These are phyloP conservation scores for Catharus bicknelli DNA, from an alignment of 2,113 vertebrate genomes.

Conservation along the genomic window DNA sequence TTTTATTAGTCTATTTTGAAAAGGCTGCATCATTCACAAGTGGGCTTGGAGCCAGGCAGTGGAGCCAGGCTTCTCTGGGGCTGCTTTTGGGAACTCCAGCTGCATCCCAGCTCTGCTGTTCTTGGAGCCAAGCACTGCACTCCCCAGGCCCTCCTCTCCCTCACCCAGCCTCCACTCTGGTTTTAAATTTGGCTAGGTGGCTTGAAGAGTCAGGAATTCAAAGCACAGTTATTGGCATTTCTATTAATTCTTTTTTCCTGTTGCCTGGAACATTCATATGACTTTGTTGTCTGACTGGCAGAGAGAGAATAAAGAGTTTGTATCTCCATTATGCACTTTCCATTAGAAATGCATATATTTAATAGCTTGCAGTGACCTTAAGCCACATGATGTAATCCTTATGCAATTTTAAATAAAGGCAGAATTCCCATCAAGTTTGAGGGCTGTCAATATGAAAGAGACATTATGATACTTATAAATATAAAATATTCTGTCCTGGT, in stretches of 20 bases:
- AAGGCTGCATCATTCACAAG: neutral
- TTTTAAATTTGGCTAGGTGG: neutral
- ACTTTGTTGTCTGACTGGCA: neutral
- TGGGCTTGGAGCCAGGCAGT: neutral
- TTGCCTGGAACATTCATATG: neutral
- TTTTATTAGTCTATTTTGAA: slow-evolving; percentile 6
- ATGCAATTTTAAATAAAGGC: slow-evolving; percentile 10
- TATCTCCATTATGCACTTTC: neutral
- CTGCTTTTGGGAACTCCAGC: neutral
- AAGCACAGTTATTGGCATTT: neutral
- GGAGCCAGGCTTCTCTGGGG: neutral
- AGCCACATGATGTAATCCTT: neutral
- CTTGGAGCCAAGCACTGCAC: neutral
- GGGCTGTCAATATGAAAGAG: neutral
- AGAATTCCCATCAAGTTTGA: slow-evolving; percentile 4
- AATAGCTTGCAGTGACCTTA: neutral
- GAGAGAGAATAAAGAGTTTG: neutral
- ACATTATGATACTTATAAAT: neutral
- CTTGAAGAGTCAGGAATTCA: rapidly evolving
- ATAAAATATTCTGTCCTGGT: neutral
- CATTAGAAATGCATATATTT: neutral
- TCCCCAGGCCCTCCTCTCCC: neutral
- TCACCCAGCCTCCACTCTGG: neutral
- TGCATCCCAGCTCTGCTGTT: neutral
- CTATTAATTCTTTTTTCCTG: neutral